phyloP scores from a whole-genome alignment of 2,888 invertebrate genomes.

The Pilophorus perplexus region DNA sequence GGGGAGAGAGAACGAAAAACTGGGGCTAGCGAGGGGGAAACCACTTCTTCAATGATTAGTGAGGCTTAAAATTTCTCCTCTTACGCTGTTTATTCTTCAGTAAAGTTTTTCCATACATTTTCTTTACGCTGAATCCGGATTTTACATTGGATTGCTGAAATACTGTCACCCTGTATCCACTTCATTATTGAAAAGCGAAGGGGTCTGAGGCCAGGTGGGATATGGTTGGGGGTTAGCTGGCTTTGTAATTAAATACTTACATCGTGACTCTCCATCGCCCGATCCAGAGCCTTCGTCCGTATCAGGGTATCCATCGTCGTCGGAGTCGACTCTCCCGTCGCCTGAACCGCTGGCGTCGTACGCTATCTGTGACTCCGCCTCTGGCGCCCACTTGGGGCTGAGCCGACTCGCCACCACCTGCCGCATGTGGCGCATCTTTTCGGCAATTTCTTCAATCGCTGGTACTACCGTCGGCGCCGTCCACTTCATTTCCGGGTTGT shows the following conservation, averaged over 20 bases:
- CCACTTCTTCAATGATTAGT: no score
- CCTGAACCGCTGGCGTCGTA: slow-evolving; percentile 55
- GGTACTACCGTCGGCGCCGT: slow-evolving; percentile 53
- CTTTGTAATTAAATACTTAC: slow-evolving; percentile 18
- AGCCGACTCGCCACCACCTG: slow-evolving; percentile 55
- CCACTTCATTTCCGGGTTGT: slow-evolving; percentile 71
- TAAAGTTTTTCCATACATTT: no score
- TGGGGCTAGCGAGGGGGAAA: no score
- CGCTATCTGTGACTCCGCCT: slow-evolving; percentile 49
- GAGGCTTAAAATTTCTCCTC: no score
- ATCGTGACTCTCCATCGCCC: slow-evolving; percentile 34
- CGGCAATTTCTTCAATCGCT: slow-evolving; percentile 60
- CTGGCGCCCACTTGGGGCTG: slow-evolving; percentile 46
- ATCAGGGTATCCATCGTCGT: slow-evolving; percentile 56
- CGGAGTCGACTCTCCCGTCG: slow-evolving; percentile 57
- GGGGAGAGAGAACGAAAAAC: no score
- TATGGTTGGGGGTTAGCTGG: no score
- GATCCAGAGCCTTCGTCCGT: slow-evolving; percentile 48
- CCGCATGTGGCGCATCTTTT: slow-evolving; percentile 64
- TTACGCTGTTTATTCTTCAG: no score
- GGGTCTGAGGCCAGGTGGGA: no score
- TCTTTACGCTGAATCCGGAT: no score
- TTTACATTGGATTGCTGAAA: no score
- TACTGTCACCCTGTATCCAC: no score
- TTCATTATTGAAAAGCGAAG: no score